These are phyloP conservation scores for Latrodectus geometricus DNA, from an alignment of 1,140 invertebrate species.

Conservation along the genomic window DNA sequence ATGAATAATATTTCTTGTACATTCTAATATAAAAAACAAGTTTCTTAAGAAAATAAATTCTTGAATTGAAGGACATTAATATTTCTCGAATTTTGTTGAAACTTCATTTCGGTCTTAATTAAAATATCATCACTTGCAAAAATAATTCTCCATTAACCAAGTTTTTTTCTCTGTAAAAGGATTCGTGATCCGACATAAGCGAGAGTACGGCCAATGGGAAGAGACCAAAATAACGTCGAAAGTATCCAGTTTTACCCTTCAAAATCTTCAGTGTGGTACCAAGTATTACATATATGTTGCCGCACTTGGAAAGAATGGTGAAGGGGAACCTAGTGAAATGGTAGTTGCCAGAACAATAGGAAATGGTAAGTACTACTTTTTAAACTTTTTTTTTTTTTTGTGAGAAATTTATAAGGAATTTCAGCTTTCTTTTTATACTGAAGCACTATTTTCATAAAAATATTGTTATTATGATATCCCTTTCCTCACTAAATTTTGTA, in stretches of 20 bases:
- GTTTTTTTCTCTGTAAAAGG: slow-evolving; percentile 65
- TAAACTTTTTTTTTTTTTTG: too few species aligned
- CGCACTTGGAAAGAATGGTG: slow-evolving; percentile 69
- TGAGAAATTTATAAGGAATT: too few species aligned
- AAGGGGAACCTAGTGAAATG: slow-evolving; percentile 67
- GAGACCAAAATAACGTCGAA: slow-evolving; percentile 65
- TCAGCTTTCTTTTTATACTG: too few species aligned
- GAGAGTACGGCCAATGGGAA: slow-evolving; percentile 75
- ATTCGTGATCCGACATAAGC: slow-evolving; percentile 70
- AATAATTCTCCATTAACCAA: not conserved
- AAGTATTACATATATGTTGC: slow-evolving; percentile 73
- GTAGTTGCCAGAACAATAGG: slow-evolving; percentile 70
- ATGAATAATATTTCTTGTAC: too few species aligned
- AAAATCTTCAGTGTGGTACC: slow-evolving; percentile 80
- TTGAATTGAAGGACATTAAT: too few species aligned
- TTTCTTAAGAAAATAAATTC: too few species aligned
- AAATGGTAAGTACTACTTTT: slow-evolving; percentile 65
- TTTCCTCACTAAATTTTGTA: too few species aligned
- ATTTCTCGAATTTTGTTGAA: too few species aligned
- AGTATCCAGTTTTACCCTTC: slow-evolving; percentile 73
- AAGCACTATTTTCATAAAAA: too few species aligned
- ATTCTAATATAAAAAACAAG: too few species aligned
- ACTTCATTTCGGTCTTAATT: too few species aligned
- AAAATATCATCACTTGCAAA: not conserved
- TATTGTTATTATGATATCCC: too few species aligned